Conservation (phyloP, 37 sponge, comb jelly and placozoan species). For the Bolinopsis microptera region DNA sequence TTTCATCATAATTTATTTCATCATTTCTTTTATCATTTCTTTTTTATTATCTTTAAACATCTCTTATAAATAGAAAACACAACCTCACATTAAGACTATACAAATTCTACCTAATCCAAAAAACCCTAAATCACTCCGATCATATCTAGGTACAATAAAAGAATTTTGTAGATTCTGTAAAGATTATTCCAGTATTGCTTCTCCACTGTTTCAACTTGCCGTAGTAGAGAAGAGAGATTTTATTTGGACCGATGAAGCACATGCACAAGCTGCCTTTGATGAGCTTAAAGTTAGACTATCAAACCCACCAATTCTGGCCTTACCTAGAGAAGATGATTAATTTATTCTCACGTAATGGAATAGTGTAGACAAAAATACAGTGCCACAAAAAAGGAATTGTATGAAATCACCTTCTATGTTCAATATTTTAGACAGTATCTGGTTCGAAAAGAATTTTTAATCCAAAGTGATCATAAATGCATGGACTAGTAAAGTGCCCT, state of each 20-base stretch:
- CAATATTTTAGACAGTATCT: slow-evolving; percentile 10
- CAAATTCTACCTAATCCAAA: slow-evolving; percentile 8
- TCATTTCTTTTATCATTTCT: no score
- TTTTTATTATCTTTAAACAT: no score
- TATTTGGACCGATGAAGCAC: slow-evolving; percentile 44
- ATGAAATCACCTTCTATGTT: background rate
- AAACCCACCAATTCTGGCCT: slow-evolving; percentile 30
- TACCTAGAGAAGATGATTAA: slow-evolving; percentile 43
- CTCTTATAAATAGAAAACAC: no score
- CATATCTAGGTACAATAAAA: slow-evolving; percentile 1
- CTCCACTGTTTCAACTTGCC: slow-evolving; percentile 30
- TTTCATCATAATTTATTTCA: no score
- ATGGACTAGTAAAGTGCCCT: slow-evolving; percentile 64
- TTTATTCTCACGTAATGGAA: background rate
- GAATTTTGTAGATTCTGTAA: slow-evolving; percentile 32
- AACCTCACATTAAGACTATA: background rate
- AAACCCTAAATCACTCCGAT: background rate
- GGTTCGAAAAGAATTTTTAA: background rate
- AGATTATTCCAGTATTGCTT: slow-evolving; percentile 18
- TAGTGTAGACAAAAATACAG: background rate
- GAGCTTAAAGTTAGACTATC: background rate
- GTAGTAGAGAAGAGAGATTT: slow-evolving; percentile 12
- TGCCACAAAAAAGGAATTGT: slow-evolving; percentile 14
- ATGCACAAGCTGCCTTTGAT: slow-evolving; percentile 24
- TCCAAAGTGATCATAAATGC: slow-evolving; percentile 47